Evolutionary conservation across 2,113 vertebrate species (phyloP).

Genomic region (Panthera uncia): DNA sequence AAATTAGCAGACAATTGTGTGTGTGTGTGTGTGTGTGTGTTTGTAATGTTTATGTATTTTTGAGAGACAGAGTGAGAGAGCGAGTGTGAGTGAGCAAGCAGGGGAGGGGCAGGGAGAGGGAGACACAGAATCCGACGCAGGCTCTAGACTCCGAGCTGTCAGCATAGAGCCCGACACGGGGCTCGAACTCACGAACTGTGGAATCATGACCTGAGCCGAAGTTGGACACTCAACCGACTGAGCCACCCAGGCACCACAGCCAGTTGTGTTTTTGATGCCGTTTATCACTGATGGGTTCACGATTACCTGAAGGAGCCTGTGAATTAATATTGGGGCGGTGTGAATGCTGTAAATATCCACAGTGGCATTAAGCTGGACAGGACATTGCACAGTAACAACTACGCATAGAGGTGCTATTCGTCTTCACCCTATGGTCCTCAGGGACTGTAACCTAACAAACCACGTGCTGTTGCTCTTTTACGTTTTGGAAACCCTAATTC

Average conservation of each 20-base stretch:
- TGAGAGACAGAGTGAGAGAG: too few species aligned
- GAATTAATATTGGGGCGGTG: neutral
- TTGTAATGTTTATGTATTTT: too few species aligned
- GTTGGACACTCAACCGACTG: too few species aligned
- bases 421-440: neutral
- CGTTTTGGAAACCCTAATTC: neutral
- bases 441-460: neutral
- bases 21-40: too few species aligned
- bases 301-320: neutral
- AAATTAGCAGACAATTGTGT: neutral
- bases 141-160: too few species aligned
- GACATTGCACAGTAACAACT: neutral
- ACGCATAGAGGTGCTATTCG: neutral
- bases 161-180: too few species aligned
- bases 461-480: neutral
- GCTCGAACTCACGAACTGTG: too few species aligned
- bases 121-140: too few species aligned
- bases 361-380: neutral
- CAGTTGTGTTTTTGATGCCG: neutral
- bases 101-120: too few species aligned
- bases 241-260: neutral
- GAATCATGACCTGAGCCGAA: too few species aligned
- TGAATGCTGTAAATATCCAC: neutral
- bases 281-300: neutral
- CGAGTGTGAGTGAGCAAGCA: too few species aligned